Base-by-base conservation (phyloP, 2,888 invertebrate genomes). In the Adela reaumurella region DNA sequence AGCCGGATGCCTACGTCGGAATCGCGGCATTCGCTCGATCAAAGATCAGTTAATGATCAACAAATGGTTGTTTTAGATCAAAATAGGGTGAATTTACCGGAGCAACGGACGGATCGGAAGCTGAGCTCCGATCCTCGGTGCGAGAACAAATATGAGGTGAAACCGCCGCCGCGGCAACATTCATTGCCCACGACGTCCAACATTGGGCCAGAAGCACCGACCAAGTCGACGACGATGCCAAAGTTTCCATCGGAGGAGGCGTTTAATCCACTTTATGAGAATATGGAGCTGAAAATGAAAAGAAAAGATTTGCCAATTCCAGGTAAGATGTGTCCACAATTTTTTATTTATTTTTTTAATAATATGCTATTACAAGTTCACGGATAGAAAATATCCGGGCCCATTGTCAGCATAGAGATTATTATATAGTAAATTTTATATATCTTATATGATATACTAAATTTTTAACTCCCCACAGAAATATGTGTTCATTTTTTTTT, bases 141-240 rank as follows among this genome's bases (percentile, higher is more conserved):
- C 11, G 11, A 19, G 42, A 19, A 17, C 19, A 35, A 14, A 14
- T 53, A 59, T 4, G 74, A 72, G 6, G 66, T 51, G 53, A 60
- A 72, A 45, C 74, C 70, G 1, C 78, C 78, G 1, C 71, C 74
- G 0, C 60, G 78, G 35, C 78, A 78, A 44, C 62, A 77, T 46
- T 78, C 77, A 2, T 54, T 77, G 50, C 74, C 74, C 0, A 63
- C 74, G 1, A 63, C 69, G 0, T 73, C 68, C 0, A 70, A 67
- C 51, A 66, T 67, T 0, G 64, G 64, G 46, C 55, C 68, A 0
- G 74, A 76, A 28, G 68, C 61, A 43, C 81, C 81, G 0, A 76
- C 81, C 0, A 84, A 84, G 48, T 84, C 83, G 0, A 82, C 70
- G 3, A 83, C 83, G 0, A 82, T 82, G 64, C 83, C 83, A 0